Evolutionary conservation across 1,140 invertebrate genomes (phyloP), one percentile per base, ranked within the genome.

Genomic region (Delia radicum): DNA sequence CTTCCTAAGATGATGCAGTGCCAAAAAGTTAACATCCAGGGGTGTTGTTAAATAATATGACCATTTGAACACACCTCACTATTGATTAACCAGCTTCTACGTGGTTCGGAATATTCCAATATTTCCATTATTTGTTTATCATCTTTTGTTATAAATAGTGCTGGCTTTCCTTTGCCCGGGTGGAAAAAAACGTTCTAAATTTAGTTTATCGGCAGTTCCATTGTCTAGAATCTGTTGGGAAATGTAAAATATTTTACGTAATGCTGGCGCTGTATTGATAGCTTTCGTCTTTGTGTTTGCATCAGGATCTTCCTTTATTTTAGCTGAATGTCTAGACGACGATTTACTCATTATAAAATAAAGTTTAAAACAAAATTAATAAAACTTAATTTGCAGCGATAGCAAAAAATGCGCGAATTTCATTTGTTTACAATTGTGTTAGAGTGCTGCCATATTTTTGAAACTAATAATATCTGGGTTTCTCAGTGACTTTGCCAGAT

Each of bases 61-160:
- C 93, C 93, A 88, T 94, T 92, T 62, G 92, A 93, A 85, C 92
- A 93, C 0, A 94, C 91, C 80, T 89, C 89, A 74, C 92, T 89
- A 80, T 91, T 89, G 29, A 93, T 89, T 75, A 93, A 90, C 92
- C 92, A 93, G 18, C 91, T 92, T 74, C 91, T 88, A 76, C 90
- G 89, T 26, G 88, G 89, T 80, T 93, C 91, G 33, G 88, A 87
- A 77, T 92, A 93, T 46, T 91, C 91, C 62, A 92, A 80, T 65
- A 93, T 87, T 82, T 93, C 92, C 84, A 91, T 90, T 24, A 93
- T 72, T 27, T 87, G 18, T 85, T 86, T 78, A 8, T 79, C 31
- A 3, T 63, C 33, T 8, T 75, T 48, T 26, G 81, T 81, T 15
- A 84, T 55, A 71, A 83, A 85, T 37, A 82, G 69, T 0, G 80